These are phyloP conservation scores for Pelagia noctiluca DNA, from an alignment of 30 jellyfish, hydroid and myxozoan species.

Conservation along the genomic window DNA sequence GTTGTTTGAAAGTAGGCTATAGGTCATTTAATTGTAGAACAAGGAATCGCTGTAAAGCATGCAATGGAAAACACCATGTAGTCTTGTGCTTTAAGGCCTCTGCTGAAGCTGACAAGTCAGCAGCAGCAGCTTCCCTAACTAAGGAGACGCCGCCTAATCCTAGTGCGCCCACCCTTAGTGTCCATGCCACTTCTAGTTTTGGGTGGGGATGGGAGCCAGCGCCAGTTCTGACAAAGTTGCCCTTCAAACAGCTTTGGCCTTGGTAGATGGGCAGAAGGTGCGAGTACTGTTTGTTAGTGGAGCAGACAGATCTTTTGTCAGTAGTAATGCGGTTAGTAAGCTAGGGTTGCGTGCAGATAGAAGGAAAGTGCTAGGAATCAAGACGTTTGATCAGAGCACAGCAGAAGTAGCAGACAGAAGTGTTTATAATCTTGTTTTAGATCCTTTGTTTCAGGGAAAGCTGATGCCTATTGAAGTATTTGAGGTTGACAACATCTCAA, in stretches of 20 bases:
- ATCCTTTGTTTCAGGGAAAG: conserved; percentile 21
- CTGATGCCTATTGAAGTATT: conserved; percentile 22
- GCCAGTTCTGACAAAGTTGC: conserved; percentile 12
- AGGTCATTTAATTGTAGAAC: background rate
- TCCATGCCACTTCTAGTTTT: conserved; percentile 21
- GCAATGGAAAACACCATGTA: conserved; percentile 14
- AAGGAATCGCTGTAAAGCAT: background rate
- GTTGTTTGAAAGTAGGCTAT: conserved; percentile 25
- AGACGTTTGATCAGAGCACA: conserved; percentile 23
- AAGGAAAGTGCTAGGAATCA: conserved; percentile 18
- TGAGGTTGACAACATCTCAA: conserved; percentile 27
- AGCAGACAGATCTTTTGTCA: conserved; percentile 5
- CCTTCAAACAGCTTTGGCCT: conserved; percentile 26
- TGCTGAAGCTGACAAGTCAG: too few relatives aligned
- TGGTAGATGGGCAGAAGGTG: conserved; percentile 14
- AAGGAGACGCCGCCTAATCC: conserved; percentile 20
- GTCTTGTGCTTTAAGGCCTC: background rate
- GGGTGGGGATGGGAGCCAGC: conserved; percentile 18
- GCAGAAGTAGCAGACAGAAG: conserved; percentile 17
- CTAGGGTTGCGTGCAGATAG: conserved; percentile 1
- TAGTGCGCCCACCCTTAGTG: conserved; percentile 38
- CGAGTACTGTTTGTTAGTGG: conserved; percentile 30
- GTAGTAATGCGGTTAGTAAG: conserved; percentile 14
- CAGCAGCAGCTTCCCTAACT: background rate
- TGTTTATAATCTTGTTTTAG: conserved; percentile 10